Conservation (phyloP, 2,113 vertebrate species). For the Tenebrosternarchus preto region DNA sequence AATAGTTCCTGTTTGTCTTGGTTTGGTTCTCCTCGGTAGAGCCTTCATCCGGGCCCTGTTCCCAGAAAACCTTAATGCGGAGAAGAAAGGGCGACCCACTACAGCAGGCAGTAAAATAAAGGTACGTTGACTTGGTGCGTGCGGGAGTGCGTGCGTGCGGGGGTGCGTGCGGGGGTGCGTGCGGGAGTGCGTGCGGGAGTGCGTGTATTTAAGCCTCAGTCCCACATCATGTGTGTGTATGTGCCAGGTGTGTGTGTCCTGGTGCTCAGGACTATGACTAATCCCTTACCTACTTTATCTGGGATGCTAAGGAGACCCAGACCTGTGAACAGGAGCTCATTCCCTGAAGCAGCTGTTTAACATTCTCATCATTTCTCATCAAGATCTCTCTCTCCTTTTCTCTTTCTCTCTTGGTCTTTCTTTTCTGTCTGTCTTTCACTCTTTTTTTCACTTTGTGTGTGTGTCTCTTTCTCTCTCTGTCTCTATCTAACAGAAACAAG, state of each 20-base stretch:
- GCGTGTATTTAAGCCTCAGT: slow-evolving; percentile 6
- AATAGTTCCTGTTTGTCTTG: not conserved
- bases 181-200: slow-evolving; percentile 25
- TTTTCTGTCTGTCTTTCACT: not conserved
- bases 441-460: not conserved
- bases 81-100: slow-evolving; percentile 96
- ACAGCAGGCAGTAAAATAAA: slow-evolving; percentile 98
- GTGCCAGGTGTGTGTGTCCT: slow-evolving; percentile 37
- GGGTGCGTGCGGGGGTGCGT: not conserved
- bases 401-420: slow-evolving; percentile 33
- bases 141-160: slow-evolving; percentile 36
- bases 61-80: slow-evolving; percentile 92
- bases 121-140: slow-evolving; percentile 67
- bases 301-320: not conserved
- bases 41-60: slow-evolving; percentile 93
- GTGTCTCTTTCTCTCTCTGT: slow-evolving; percentile 14
- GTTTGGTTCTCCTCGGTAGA: slow-evolving; percentile 64
- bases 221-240: not conserved
- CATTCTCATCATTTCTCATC: not conserved
- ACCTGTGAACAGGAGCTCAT: not conserved
- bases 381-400: slow-evolving; percentile 2
- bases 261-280: not conserved
- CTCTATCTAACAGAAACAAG: slow-evolving; percentile 85
- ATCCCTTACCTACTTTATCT: no score
- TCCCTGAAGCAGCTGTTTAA: not conserved